A percentile compares a stretch with the other conserved stretches of the same genome.
phyloP scores from a whole-genome alignment of 37 sponge, comb jelly and placozoan genomes.

The Theonella swinhoei region DNA sequence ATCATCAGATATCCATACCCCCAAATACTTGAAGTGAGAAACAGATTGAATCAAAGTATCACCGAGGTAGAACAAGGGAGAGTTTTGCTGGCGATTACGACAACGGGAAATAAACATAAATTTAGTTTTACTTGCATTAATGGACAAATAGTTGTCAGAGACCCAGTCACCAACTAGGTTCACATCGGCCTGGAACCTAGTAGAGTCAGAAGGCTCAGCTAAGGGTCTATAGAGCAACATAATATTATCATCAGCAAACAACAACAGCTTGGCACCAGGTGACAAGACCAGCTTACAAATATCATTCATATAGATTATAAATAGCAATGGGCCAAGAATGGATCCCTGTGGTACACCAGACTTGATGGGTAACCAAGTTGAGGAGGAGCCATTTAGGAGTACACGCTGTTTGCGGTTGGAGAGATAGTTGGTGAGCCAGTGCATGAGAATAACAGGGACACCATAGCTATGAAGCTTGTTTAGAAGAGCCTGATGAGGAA shows the following conservation, averaged over 20 bases:
- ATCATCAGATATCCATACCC: not conserved
- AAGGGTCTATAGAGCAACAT: no score
- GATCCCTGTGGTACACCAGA: conserved; percentile 31
- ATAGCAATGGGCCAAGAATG: conserved; percentile 14
- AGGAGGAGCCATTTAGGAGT: not conserved
- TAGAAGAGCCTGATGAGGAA: not conserved
- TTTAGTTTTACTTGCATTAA: not conserved
- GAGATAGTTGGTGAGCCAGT: not conserved
- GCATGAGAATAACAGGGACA: not conserved
- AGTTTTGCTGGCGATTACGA: no score
- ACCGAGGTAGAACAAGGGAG: not conserved
- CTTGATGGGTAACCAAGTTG: not conserved
- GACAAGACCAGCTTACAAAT: not conserved
- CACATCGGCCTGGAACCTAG: not conserved
- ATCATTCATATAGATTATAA: conserved; percentile 4
- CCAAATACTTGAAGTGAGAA: not conserved
- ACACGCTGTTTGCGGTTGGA: not conserved
- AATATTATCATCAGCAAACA: conserved; percentile 31
- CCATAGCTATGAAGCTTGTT: not conserved
- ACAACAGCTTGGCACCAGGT: not conserved
- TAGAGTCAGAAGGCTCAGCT: not conserved
- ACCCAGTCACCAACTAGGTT: not conserved
- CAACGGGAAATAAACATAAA: not conserved
- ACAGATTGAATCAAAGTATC: not conserved
- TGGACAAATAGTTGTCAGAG: not conserved